Percentiles rank a stretch among this genome's conserved stretches.
Conservation (phyloP, 92 coral and sea anemone species). For the Porites evermanni region DNA sequence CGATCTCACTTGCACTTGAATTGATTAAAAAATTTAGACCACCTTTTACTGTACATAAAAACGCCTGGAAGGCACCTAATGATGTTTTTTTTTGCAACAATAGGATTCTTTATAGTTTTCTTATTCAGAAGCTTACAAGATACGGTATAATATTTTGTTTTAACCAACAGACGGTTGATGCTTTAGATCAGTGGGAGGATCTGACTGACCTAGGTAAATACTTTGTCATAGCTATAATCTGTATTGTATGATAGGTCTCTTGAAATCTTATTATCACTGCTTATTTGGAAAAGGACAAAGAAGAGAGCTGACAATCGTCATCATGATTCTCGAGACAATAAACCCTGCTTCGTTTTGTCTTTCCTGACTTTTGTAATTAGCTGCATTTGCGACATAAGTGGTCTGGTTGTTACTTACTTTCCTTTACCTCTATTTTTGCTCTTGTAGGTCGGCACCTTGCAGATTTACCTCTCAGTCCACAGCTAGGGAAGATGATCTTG, state of each 20-base stretch:
- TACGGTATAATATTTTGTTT: background rate
- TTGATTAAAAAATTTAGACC: no score
- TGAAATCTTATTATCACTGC: background rate
- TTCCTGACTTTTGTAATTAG: no score
- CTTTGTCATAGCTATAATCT: background rate
- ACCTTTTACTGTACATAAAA: no score
- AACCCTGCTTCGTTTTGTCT: no score
- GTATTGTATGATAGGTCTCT: no score
- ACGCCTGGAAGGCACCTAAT: no score
- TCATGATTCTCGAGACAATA: no score
- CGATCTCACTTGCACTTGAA: no score
- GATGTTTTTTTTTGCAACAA: no score
- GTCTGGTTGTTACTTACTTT: background rate
- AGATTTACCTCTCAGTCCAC: slow-evolving; percentile 95
- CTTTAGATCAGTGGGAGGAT: slow-evolving; percentile 96
- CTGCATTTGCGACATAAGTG: no score
- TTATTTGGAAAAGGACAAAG: background rate
- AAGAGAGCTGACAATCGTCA: background rate
- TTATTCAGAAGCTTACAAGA: no score
- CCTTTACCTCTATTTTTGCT: background rate
- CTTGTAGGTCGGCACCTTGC: slow-evolving; percentile 91
- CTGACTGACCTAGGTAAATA: slow-evolving; percentile 89
- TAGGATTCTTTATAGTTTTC: no score
- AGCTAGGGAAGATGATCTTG: slow-evolving; percentile 95
- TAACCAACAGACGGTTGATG: slow-evolving; percentile 82